Evolutionary conservation across 1,140 invertebrate genomes (phyloP).

Genomic region (Rhagoletis zephyria): DNA sequence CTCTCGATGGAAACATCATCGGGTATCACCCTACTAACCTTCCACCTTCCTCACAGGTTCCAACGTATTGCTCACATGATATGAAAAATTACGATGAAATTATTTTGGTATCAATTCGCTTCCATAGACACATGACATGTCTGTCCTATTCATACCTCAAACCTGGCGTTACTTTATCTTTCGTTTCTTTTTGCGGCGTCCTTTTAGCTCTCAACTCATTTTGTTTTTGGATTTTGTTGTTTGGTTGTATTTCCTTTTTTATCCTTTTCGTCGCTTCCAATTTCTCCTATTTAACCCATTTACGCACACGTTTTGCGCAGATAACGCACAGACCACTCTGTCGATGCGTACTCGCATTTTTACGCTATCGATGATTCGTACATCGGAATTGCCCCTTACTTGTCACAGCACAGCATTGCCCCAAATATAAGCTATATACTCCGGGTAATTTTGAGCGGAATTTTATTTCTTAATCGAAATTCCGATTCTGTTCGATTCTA

Average conservation of each 20-base stretch:
- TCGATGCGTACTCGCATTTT: constrained; percentile 19
- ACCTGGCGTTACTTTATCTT: neutral
- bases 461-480: neutral
- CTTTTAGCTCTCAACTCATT: constrained; percentile 1
- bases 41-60: neutral
- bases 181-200: neutral
- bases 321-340: neutral
- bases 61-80: neutral
- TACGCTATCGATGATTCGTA: constrained; percentile 13
- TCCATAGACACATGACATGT: neutral
- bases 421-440: neutral
- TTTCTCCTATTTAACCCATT: constrained; percentile 43
- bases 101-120: neutral
- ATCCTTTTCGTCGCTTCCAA: constrained; percentile 21
- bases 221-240: constrained; percentile 29
- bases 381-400: constrained; percentile 10
- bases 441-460: neutral
- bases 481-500: constrained; percentile 33
- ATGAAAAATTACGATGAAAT: constrained; percentile 22
- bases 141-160: neutral
- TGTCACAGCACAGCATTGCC: neutral
- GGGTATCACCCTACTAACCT: neutral
- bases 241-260: constrained; percentile 16
- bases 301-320: constrained; percentile 44
- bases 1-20: neutral